These are phyloP conservation scores for Drymonia ruficornis DNA, from an alignment of 2,888 invertebrate genomes.

Conservation along the genomic window DNA sequence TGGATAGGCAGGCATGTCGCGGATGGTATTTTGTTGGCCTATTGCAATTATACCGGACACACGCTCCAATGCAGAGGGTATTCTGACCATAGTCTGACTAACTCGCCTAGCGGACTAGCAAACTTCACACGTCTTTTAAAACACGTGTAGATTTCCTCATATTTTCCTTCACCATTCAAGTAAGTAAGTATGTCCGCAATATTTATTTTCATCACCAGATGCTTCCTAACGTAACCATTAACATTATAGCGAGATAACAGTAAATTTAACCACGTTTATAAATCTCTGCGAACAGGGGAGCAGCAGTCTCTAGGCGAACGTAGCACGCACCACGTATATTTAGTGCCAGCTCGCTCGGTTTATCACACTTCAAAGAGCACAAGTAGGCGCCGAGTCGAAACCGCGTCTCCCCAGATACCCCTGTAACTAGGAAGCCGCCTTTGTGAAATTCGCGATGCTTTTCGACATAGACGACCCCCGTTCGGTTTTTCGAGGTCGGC, in stretches of 20 bases:
- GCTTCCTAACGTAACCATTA: conserved; percentile 34
- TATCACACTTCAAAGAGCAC: conserved; percentile 81
- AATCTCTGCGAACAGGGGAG: conserved; percentile 55
- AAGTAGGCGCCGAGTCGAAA: conserved; percentile 68
- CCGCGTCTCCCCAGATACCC: conserved; percentile 67
- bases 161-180: too few relatives aligned
- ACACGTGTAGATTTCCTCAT: too few relatives aligned
- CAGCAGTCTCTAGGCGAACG: conserved; percentile 49
- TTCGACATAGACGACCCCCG: conserved; percentile 70
- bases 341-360: conserved; percentile 67
- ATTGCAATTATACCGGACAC: too few relatives aligned
- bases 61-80: too few relatives aligned
- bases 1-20: too few relatives aligned
- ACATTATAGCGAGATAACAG: conserved; percentile 36
- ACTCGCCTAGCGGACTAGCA: too few relatives aligned
- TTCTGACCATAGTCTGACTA: too few relatives aligned
- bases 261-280: conserved; percentile 58
- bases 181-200: too few relatives aligned
- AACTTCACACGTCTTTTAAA: too few relatives aligned
- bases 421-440: conserved; percentile 76
- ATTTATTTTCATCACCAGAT: too few relatives aligned
- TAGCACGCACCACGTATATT: conserved; percentile 66
- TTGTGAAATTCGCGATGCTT: conserved; percentile 80
- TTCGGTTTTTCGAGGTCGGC: conserved; percentile 80
- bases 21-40: too few relatives aligned